Evolutionary conservation across 1,140 invertebrate genomes (phyloP).

Genomic region (Drosophila kohkoa): DNA sequence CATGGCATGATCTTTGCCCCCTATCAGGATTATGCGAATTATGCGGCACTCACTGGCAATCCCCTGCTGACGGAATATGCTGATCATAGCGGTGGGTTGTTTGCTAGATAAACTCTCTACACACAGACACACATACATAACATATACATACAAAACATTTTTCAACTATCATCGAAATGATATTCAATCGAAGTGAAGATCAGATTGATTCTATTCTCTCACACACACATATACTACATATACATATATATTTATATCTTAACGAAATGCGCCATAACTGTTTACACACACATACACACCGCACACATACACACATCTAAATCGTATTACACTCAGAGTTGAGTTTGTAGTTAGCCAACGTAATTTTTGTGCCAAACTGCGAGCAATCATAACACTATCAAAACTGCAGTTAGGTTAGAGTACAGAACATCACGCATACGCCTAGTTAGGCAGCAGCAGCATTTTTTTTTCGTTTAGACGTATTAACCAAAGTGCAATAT

Average conservation of each 20-base stretch:
- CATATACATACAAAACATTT: slow-evolving; percentile 23
- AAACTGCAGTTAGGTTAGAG: slow-evolving; percentile 12
- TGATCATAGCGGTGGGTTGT: slow-evolving; percentile 98
- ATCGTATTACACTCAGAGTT: slow-evolving; percentile 41
- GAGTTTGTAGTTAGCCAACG: slow-evolving; percentile 29
- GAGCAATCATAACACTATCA: slow-evolving; percentile 46
- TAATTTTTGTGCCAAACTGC: slow-evolving; percentile 13
- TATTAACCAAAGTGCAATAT: slow-evolving; percentile 49
- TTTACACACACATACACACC: slow-evolving; percentile 40
- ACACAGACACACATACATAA: slow-evolving; percentile 5
- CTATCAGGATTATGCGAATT: slow-evolving; percentile 95
- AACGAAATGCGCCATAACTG: slow-evolving; percentile 52
- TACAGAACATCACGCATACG: slow-evolving; percentile 49
- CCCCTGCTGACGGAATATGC: slow-evolving; percentile 94
- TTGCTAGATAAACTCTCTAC: slow-evolving; percentile 88
- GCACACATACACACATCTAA: slow-evolving; percentile 36
- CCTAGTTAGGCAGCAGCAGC: slow-evolving; percentile 24
- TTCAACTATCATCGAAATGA: neutral
- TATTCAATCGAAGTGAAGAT: neutral
- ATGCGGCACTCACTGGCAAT: slow-evolving; percentile 92
- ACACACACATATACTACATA: neutral
- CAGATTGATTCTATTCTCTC: neutral
- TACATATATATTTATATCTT: slow-evolving; percentile 23
- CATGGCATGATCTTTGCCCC: slow-evolving; percentile 90
- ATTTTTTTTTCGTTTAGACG: slow-evolving; percentile 1